phyloP scores from a whole-genome alignment of 1,140 invertebrate genomes.

The Aleiodes sp. region DNA sequence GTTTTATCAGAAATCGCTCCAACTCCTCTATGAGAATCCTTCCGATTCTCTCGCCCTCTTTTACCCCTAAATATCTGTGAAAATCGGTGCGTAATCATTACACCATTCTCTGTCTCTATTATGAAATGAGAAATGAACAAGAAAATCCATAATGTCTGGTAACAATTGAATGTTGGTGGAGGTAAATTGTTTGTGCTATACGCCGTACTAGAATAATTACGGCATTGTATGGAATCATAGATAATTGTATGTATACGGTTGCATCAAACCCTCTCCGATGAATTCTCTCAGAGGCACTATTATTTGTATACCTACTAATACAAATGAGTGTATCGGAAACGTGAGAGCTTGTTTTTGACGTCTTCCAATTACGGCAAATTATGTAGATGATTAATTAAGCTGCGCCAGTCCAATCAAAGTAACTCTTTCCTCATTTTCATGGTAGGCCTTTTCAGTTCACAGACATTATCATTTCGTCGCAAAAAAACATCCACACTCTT shows the following conservation, averaged over 20 bases:
- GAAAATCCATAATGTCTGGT: neutral
- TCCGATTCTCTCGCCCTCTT: too few relatives aligned
- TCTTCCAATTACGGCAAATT: slow-evolving; percentile 17
- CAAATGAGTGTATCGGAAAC: neutral
- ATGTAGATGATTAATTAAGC: neutral
- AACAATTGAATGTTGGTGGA: neutral
- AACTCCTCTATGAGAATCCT: too few relatives aligned
- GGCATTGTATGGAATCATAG: slow-evolving; percentile 3
- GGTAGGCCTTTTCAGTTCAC: too few relatives aligned
- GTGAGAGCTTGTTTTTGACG: slow-evolving; percentile 9
- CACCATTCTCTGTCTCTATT: neutral
- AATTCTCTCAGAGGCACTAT: neutral
- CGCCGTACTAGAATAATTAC: neutral
- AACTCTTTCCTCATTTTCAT: neutral
- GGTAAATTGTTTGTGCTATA: neutral
- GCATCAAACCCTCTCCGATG: neutral
- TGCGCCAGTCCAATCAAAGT: neutral
- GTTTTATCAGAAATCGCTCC: too few relatives aligned
- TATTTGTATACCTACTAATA: neutral
- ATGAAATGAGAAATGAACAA: neutral
- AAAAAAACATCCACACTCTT: too few relatives aligned
- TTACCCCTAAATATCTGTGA: too few relatives aligned
- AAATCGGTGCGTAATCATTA: too few relatives aligned
- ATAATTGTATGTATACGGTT: slow-evolving; percentile 10
- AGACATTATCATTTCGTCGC: too few relatives aligned